phyloP scores from a whole-genome alignment of 2,888 invertebrate species.

The Spodoptera exigua region DNA sequence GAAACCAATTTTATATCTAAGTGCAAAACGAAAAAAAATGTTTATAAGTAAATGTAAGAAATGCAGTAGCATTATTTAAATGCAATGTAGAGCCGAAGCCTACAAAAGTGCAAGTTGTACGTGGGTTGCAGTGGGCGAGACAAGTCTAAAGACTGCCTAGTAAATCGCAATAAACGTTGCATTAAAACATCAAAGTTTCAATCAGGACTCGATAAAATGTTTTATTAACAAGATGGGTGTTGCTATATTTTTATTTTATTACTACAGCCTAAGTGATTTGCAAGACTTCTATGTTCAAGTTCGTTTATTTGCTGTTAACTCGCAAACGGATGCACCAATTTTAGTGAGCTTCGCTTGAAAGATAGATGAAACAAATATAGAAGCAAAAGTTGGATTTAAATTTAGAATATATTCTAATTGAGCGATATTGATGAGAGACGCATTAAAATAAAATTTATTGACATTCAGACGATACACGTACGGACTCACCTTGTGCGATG shows the following conservation, averaged over 20 bases:
- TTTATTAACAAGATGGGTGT: constrained; percentile 64
- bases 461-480: not conserved
- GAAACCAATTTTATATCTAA: not conserved
- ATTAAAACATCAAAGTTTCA: constrained; percentile 72
- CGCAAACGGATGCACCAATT: too few species aligned
- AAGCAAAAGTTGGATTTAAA: too few species aligned
- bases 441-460: too few species aligned
- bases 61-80: constrained; percentile 49
- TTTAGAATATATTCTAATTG: too few species aligned
- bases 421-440: too few species aligned
- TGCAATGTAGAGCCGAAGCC: constrained; percentile 30
- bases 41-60: constrained; percentile 1
- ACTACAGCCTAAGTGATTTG: too few species aligned
- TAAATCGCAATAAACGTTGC: constrained; percentile 79
- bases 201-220: constrained; percentile 68
- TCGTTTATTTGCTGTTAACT: too few species aligned
- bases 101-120: constrained; percentile 58
- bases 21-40: not conserved
- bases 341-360: not conserved
- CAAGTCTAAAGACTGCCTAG: constrained; percentile 66
- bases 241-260: constrained; percentile 52
- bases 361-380: too few species aligned
- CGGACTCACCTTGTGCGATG: constrained; percentile 4
- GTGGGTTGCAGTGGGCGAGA: constrained; percentile 74
- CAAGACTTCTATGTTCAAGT: too few species aligned